Base-by-base conservation (phyloP, 53 echinoderm and acorn worm species). In the Holothuria scabra region DNA sequence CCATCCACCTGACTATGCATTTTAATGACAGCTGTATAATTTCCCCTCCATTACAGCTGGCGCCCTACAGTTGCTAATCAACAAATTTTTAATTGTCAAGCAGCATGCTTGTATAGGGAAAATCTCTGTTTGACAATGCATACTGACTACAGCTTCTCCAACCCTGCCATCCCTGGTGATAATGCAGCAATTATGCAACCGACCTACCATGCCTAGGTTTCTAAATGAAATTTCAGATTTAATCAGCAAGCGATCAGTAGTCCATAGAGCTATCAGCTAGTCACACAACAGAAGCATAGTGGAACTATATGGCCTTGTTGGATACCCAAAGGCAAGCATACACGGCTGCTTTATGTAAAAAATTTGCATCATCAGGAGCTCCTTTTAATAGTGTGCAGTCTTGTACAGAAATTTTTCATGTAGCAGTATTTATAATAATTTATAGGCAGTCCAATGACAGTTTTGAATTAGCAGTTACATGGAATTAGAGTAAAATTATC, bases 171-270 rank as follows among this genome's bases (percentile, higher is more conserved):
- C 52, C 24, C 48, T 7, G 0, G 52, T 18, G 52, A 52, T 41
- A 28, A 72, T 72, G 72, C 72, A 72, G 46, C 72, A 72, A 72
- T 72, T 72, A 72, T 72, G 72, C 72, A 44, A 72, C 72, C 24
- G n/a, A 48, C 72, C n/a, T 14, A 24, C n/a, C 48, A 46, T 72
- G 48, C 72, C 72, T 48, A 72, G 72, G 46, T 38, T 72, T 38
- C n/a, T 49, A 72, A 72, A 72, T 72, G 72, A 72, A 72, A 72
- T 72, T 72, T 72, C 72, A 72, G 72, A 72, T 72, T 72, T 72
- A 72, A 72, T 72, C 72, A 72, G 72, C 72, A 48, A 72, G 46
- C 16, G 48, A 72, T 72, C 72, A 26, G n/a, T 2, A 23, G 67
- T 9, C 52, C 52, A 52, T 52, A 52, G 16, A 52, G 52, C 52